These are phyloP conservation scores for Sepiola atlantica DNA, from an alignment of 2,888 invertebrate genomes.

Conservation along the genomic window DNA sequence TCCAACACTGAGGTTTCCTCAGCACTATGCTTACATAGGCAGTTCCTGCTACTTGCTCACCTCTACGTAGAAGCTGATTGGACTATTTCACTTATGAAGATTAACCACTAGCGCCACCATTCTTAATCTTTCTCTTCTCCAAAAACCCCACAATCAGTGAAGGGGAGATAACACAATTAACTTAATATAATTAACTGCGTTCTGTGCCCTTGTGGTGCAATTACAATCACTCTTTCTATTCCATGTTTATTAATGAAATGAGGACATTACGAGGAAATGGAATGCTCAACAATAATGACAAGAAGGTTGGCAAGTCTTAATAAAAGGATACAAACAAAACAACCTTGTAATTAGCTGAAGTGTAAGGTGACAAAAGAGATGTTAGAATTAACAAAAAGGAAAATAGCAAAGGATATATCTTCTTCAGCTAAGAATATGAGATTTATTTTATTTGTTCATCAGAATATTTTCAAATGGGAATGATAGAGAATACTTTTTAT, in stretches of 20 bases:
- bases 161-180: not conserved
- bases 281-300: not conserved
- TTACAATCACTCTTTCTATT: not conserved
- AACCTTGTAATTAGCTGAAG: not conserved
- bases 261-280: not conserved
- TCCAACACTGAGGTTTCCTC: no score
- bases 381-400: not conserved
- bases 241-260: not conserved
- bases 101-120: no score
- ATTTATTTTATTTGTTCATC: constrained; percentile 3
- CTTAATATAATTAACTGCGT: not conserved
- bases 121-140: not conserved
- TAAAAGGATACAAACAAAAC: not conserved
- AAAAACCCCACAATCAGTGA: not conserved
- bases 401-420: not conserved
- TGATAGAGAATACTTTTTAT: no score
- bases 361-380: not conserved
- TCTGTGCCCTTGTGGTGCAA: not conserved
- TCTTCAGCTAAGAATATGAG: not conserved
- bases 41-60: no score
- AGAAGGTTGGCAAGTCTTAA: not conserved
- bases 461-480: not conserved
- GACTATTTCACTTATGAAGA: no score
- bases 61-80: no score
- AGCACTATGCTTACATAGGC: no score